These are phyloP conservation scores for Otocyon megalotis DNA, from an alignment of 2,113 vertebrate species.

Conservation along the genomic window DNA sequence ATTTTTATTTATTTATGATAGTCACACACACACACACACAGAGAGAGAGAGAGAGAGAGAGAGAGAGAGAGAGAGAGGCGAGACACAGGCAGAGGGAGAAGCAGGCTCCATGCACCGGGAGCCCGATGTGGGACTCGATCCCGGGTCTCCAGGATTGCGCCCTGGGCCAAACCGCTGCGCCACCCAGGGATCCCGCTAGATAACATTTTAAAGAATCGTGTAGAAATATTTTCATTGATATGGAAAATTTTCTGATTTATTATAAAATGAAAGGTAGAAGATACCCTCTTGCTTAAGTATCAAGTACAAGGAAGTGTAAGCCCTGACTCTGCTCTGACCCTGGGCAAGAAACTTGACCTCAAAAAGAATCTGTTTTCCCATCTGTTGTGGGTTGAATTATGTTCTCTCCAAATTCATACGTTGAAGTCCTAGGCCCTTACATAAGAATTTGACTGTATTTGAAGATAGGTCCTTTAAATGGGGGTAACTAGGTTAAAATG, in stretches of 20 bases:
- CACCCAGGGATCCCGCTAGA: too few species aligned
- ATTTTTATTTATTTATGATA: too few species aligned
- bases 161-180: too few species aligned
- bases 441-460: not conserved
- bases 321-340: not conserved
- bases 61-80: too few species aligned
- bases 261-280: slow-evolving; percentile 5
- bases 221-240: not conserved
- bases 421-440: not conserved
- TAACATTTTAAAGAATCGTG: slow-evolving; percentile 1
- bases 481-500: slow-evolving; percentile 35
- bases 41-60: too few species aligned
- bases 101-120: too few species aligned
- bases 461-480: not conserved
- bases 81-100: too few species aligned
- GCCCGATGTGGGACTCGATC: too few species aligned
- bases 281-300: slow-evolving; percentile 22
- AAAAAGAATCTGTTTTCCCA: not conserved
- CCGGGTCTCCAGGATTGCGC: too few species aligned
- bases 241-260: slow-evolving; percentile 5
- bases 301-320: not conserved
- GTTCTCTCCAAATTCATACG: not conserved
- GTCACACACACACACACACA: too few species aligned
- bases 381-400: not conserved
- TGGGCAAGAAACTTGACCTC: not conserved